Base-by-base conservation (phyloP, 92 coral and sea anemone species). In the Porites cylindrica region DNA sequence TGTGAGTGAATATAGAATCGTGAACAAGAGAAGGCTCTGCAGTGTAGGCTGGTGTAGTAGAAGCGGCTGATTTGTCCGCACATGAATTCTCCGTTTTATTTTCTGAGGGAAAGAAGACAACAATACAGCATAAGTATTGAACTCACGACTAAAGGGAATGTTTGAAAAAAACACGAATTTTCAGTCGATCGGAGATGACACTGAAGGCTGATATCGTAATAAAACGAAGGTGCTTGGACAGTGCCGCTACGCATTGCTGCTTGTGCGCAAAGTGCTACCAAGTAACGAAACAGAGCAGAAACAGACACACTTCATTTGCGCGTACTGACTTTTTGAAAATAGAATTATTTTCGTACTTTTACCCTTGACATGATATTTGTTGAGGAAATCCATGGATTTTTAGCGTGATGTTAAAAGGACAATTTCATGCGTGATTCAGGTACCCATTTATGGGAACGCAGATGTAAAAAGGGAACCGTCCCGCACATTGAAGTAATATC, bases 261-360 rank as follows among this genome's bases (percentile, higher is more conserved):
- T 66, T 50, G 66, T 19, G 16, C 32, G 51, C 61, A 70, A 17
- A 38, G 47, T 66, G 80, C 63, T 60, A 83, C 87, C 87, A 83
- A 83, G 87, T 83, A 83, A 83, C 87, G 13, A 9, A 72, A 53
- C 21, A 61, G 14, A 72, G 65, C 61, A 29, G 19, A 61, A 17
- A 29, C n/a, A 14, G 59, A 38, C 5, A 38, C 54, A 8, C 8
- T 18, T 18, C 78, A 8, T 4, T 82, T 6, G 6, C 24, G 23
- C 18, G 23, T 61, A 61, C 20, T 61, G 71, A 73, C 43, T 43
- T 52, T 70, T 11, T 4, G 32, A 54, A 56, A 43, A 20, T 16
- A 26, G 11, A 43, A 81, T 66, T 16, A 4, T 10, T 80, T 12
- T 3, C 6, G 38, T 10, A 18, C 14, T 52, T 67, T 66, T 26